Evolutionary conservation across 2,113 vertebrate species (phyloP), one percentile per base, ranked within the genome.

Genomic region (Dipodomys ordii): DNA sequence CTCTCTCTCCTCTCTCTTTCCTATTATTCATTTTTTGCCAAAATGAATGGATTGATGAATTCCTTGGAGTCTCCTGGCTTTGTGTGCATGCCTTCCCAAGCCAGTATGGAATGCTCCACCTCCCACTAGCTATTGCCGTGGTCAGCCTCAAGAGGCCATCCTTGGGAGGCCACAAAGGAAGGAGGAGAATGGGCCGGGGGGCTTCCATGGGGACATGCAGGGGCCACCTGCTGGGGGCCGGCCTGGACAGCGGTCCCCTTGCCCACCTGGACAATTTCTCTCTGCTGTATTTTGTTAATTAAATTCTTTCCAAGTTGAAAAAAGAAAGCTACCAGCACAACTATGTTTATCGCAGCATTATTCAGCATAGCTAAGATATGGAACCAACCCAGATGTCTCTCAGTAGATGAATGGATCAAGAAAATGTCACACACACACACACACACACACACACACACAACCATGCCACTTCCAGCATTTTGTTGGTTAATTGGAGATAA

Each of bases 31-130:
- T 90, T 93, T 39, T 94, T 96, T 98, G 98, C 98, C 98, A 98
- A 98, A 98, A 98, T 96, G 96, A 97, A 95, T 97, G 97, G 92
- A 98, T 93, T 86, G 97, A 93, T 98, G 98, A 98, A 95, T 97
- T 98, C 98, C 97, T 95, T 91, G 32, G 88, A 95, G 94, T 98
- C 97, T 98, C 97, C 98, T 97, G 97, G 99, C 99, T 99, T 99
- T 99, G 99, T 99, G 99, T 99, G 99, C 98, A 25, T 98, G 96
- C 98, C 98, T 99, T 99, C 99, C 99, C 99, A 99, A 99, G 98
- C 97, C 98, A 98, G 96, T 95, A 32, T 90, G 88, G 53, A 57
- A 13, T 13, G 15, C 53, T 57, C 16, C 15, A 13, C 53, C 53
- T 57, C 53, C 53, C 53, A 13, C 53, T 18, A 18, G 53, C 53